These are phyloP conservation scores for Dromiciops gliroides DNA, from an alignment of 2,113 vertebrate genomes.

Conservation along the genomic window DNA sequence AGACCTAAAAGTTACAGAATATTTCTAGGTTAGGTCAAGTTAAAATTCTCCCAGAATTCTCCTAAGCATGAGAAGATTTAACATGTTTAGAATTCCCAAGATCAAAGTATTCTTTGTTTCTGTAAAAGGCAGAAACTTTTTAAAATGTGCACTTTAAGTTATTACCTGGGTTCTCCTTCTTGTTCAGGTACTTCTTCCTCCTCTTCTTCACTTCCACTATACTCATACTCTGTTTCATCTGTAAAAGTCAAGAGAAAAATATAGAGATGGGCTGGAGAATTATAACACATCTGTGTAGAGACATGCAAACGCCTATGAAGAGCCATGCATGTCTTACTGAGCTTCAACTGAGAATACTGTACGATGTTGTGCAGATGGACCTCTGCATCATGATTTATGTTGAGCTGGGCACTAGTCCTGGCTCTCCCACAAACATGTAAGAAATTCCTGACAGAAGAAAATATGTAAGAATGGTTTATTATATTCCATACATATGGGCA, in stretches of 20 bases:
- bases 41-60: neutral
- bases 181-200: conserved; percentile 98
- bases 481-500: neutral
- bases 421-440: neutral
- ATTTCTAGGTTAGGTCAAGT: no score
- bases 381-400: neutral
- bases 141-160: neutral
- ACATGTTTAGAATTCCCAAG: neutral
- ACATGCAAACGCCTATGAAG: neutral
- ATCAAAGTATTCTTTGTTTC: no score
- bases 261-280: neutral
- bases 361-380: no score
- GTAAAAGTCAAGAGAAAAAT: conserved; percentile 18
- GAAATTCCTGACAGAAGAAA: neutral
- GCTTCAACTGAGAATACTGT: neutral
- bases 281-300: accelerated
- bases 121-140: conserved; percentile 41
- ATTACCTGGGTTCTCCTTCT: conserved; percentile 97
- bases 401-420: neutral
- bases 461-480: neutral
- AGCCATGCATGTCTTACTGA: neutral
- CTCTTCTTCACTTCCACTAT: conserved; percentile 99
- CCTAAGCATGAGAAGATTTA: neutral
- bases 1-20: neutral
- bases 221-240: conserved; percentile 99